Percentiles rank a stretch among this genome's conserved stretches.
Conservation (phyloP, 1,140 invertebrate genomes). For the Schmidtea mediterranea region DNA sequence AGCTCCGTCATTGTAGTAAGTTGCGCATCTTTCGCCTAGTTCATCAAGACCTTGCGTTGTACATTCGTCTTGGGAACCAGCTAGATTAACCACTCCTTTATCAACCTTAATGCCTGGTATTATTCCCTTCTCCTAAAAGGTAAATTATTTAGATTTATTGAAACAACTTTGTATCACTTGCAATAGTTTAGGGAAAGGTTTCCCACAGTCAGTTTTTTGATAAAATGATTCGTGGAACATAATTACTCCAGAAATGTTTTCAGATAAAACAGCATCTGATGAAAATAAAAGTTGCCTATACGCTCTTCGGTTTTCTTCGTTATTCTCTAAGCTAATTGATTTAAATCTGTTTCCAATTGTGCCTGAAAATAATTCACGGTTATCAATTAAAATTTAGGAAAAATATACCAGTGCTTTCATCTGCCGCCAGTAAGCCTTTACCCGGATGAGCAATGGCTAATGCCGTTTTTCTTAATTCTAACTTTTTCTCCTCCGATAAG, state of each 20-base stretch:
- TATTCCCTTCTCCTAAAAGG: constrained; percentile 22
- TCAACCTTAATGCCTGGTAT: constrained; percentile 33
- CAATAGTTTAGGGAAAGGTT: constrained; percentile 26
- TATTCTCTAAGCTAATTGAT: constrained; percentile 32
- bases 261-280: constrained; percentile 24
- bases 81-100: constrained; percentile 29
- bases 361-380: constrained; percentile 13
- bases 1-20: constrained; percentile 92
- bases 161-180: no score
- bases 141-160: no score
- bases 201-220: constrained; percentile 39
- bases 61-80: constrained; percentile 58
- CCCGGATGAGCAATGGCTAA: constrained; percentile 67
- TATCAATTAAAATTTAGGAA: no score
- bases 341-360: constrained; percentile 30
- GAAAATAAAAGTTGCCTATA: constrained; percentile 62
- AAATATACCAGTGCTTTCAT: constrained; percentile 10
- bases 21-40: constrained; percentile 61
- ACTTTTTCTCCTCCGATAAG: constrained; percentile 52
- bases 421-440: neutral
- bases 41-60: constrained; percentile 74
- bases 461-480: constrained; percentile 59
- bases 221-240: constrained; percentile 91
- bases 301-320: constrained; percentile 50
- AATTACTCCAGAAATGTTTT: constrained; percentile 32